Base-by-base conservation (phyloP, 1,140 invertebrate genomes). In the Dendrolimus kikuchii region DNA sequence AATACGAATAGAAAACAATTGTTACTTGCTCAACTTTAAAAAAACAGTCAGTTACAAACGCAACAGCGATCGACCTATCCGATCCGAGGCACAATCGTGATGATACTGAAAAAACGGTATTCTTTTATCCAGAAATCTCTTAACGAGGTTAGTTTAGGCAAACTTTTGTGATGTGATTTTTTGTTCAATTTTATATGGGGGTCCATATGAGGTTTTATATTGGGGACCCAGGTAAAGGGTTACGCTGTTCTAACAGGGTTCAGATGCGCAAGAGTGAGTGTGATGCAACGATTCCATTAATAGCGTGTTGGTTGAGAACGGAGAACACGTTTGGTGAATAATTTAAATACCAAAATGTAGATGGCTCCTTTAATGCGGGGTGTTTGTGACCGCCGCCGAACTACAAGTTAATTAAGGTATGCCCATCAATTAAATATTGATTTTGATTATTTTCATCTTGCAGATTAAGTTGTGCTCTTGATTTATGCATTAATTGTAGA, bases 341-440 rank as follows among this genome's bases (percentile, higher is more conserved):
- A 86, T 86, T 86, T 86, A 81, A 84, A 86, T 86, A 84, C 79
- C 78, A 57, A 86, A 85, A 84, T 84, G 77, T 79, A 83, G 82
- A 86, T 86, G 81, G 81, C 73, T 86, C 83, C 77, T 84, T 86
- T 82, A 80, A 80, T 80, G 72, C 65, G 66, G 71, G 55, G 66
- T 66, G 68, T 77, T 71, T 67, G 62, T 64, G 65, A 65, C 64
- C 66, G 67, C 68, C 75, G 75, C 73, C 75, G 66, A 76, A 77
- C 76, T 77, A 86, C 82, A 86, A 81, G 83, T 86, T 86, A 86
- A 86, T 86, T 86, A 86, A 86, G 83, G 81, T 83, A 74, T 74
- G 79, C 66, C 78, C 81, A 84, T 86, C 78, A 84, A 86, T 86
- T 84, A 84, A 86, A 86, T 82, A 82, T 82, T 81, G 75, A 68